Evolutionary conservation across 2,888 invertebrate genomes (phyloP), one percentile per base, ranked within the genome.

Genomic region (Melipona bicolor): DNA sequence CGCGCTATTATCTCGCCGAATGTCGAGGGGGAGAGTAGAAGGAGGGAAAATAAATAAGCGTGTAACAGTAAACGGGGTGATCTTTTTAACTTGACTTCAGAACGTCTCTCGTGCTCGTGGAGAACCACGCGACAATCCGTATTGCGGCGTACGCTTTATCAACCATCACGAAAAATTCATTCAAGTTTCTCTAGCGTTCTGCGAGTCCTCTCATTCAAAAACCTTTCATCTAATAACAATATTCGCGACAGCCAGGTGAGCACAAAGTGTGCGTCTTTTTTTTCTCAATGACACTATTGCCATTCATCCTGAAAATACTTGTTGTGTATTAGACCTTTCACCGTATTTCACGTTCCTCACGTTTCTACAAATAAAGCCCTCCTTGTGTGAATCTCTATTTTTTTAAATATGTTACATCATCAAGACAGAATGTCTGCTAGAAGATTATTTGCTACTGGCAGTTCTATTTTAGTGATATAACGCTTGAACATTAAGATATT

Each of bases 1-100:
- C n/a, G 24, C 21, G 73, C 75, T 87, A 87, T 86, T 76, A 50
- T 62, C 21, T 36, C 13, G 50, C 6, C 24, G 71, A 61, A 77
- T 59, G 24, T 6, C 70, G 68, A 50, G 68, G 65, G 64, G 50
- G 52, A 68, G 67, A 61, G 78, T 24, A 64, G 65, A 24, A 72
- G 73, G 76, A 69, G 78, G 36, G 79, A 74, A 84, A 79, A 83
- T 72, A 77, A 76, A 72, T 84, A 74, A 54, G 50, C 68, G 76
- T 52, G 61, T 56, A 62, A 68, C 59, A 72, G 61, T 61, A 64
- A 72, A 59, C 50, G 49, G 52, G 13, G 59, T 52, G 67, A 72
- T 75, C 68, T 76, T 59, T 69, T 79, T 84, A 77, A 78, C 56
- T 43, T 54, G 27, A 32, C 19, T 24, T 76, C 83, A 79, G 79